Conservation (phyloP, 2,113 vertebrate genomes). For the Neofelis nebulosa region DNA sequence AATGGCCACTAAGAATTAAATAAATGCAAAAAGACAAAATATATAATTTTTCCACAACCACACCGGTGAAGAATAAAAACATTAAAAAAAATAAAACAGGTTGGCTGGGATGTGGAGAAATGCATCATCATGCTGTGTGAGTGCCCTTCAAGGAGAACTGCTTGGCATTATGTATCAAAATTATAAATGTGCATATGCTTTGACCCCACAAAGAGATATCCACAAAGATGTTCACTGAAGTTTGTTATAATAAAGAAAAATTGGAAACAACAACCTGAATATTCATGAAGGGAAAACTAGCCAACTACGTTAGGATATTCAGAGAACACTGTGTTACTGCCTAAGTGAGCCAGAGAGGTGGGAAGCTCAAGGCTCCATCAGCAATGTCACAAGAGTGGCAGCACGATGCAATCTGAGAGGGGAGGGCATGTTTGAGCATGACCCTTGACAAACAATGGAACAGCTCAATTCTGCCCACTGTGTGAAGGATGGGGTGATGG, state of each 20-base stretch:
- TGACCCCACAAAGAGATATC: neutral
- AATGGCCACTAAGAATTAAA: neutral
- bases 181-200: neutral
- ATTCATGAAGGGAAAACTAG: neutral
- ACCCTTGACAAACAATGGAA: neutral
- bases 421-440: neutral
- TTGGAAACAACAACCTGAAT: neutral
- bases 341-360: neutral
- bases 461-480: neutral
- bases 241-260: slow-evolving; percentile 22
- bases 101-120: neutral
- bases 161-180: neutral
- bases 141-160: neutral
- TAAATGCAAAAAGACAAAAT: neutral
- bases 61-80: neutral
- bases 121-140: neutral
- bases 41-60: neutral
- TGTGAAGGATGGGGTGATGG: no score
- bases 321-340: neutral
- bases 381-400: neutral
- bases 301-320: neutral
- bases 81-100: neutral
- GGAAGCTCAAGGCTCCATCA: neutral
- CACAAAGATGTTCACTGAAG: neutral
- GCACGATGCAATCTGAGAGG: neutral